Base-by-base conservation (phyloP, 2,888 invertebrate genomes). In the Serrognathus titanus region DNA sequence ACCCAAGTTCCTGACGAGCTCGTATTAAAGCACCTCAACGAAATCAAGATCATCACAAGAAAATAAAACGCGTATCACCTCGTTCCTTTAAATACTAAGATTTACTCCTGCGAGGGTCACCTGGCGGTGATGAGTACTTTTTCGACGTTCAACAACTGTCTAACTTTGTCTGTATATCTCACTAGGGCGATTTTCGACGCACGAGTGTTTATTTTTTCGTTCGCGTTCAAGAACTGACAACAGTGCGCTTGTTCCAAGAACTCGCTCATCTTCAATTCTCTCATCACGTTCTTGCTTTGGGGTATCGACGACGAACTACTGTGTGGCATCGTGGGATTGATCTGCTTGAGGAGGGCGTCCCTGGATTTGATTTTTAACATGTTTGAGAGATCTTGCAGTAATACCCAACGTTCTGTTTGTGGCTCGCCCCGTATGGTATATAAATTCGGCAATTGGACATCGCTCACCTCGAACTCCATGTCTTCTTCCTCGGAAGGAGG, bases 81-180 rank as follows among this genome's bases (percentile, higher is more conserved):
- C 50, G 52, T 55, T 55, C 48, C 31, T 35, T 47, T 53, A 36
- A 53, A 47, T 47, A 36, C 36, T 47, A 39, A 39, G 39, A 16
- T 13, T 20, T 43, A 13, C 20, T 53, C 50, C 31, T 52, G 50
- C 53, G 48, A 57, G 58, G 78, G 82, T 82, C 82, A 82, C 79
- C 82, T 81, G 52, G 78, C 73, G 59, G 75, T 75, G 77, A 91
- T 85, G 63, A 86, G 79, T 63, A 88, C 85, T 61, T 86, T 87
- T 78, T 92, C 92, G 57, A 92, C 88, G 74, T 89, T 90, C 69
- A 93, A 82, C 73, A 93, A 82, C 78, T 89, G 88, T 69, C 85
- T 84, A 65, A 94, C 88, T 75, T 87, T 89, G 70, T 92, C 91
- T 67, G 91, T 92, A 79, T 92, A 92, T 73, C 88, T 85, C 64